Base-by-base conservation (phyloP, 2,113 vertebrate species). In the Chaetodon auriga region DNA sequence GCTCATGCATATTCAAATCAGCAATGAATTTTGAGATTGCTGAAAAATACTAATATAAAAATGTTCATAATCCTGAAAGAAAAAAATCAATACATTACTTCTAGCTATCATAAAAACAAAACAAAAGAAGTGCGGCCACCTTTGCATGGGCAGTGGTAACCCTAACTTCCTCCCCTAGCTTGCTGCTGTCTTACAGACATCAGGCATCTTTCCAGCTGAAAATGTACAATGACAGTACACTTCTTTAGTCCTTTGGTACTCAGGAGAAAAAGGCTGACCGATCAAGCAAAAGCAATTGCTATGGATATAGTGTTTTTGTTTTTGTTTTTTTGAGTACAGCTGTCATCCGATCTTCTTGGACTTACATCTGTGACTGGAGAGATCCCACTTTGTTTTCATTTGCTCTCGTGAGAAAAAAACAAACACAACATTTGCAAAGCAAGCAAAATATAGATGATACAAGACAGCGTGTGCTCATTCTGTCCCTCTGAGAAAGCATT, bases 381-480 rank as follows among this genome's bases (percentile, higher is more conserved):
- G 71, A 70, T 75, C n/a, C 65, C 46, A 35, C 65, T 76, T 79
- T 30, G 13, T 51, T 71, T 70, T 71, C 13, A 58, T 73, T 78
- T 73, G 54, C 11, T 66, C n/a, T 76, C 36, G 9, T 35, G 66
- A 66, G 55, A 6, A 41, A 51, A n/a, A 25, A 75, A 49, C 35
- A 64, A 73, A 75, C 19, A 23, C 10, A 78, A 65, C 14, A 55
- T 74, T 65, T 70, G 21, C 55, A 54, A 75, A 15, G 57, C 48
- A 63, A 83, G 63, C 46, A 16, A 68, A 79, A 73, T 45, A 9
- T 6, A 43, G 75, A 88, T 84, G 54, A 82, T 70, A 80, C 36
- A 35, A 68, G 43, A 82, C 49, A 68, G 3, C 0, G 11, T 81
- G 78, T 86, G 85, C 81, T 80, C 76, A 90, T 84, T 88, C 68